A percentile compares a stretch with the other conserved stretches of the same genome.
These are phyloP conservation scores for Coendou prehensilis DNA, from an alignment of 2,797 vertebrate genomes.

Conservation along the genomic window DNA sequence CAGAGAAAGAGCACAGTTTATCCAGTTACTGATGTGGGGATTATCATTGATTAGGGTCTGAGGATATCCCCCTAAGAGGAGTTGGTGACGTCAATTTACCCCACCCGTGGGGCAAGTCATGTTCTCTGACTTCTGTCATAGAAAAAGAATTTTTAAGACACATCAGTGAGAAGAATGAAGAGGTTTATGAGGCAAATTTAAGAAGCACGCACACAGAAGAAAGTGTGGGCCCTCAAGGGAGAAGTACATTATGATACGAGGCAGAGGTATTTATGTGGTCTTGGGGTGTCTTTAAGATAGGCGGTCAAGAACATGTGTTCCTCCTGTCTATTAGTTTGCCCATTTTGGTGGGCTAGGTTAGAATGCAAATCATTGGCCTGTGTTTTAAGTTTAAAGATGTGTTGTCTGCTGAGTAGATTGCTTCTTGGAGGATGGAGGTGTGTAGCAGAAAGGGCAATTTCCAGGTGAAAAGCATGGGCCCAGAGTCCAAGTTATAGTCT, in stretches of 20 bases:
- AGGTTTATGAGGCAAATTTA: background rate
- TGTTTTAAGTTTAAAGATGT: background rate
- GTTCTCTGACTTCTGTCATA: background rate
- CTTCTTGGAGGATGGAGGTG: background rate
- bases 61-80: background rate
- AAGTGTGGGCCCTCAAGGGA: background rate
- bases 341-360: background rate
- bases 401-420: background rate
- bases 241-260: background rate
- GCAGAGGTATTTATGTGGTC: background rate
- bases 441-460: background rate
- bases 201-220: background rate
- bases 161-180: background rate
- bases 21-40: background rate
- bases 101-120: background rate
- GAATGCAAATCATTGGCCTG: background rate
- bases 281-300: background rate
- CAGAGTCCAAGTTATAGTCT: background rate
- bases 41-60: background rate
- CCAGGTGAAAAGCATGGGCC: background rate
- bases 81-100: background rate
- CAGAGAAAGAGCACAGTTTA: background rate
- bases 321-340: background rate
- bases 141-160: background rate
- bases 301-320: background rate